Evolutionary conservation across 2,113 vertebrate genomes (phyloP).

Genomic region (Athene noctua): DNA sequence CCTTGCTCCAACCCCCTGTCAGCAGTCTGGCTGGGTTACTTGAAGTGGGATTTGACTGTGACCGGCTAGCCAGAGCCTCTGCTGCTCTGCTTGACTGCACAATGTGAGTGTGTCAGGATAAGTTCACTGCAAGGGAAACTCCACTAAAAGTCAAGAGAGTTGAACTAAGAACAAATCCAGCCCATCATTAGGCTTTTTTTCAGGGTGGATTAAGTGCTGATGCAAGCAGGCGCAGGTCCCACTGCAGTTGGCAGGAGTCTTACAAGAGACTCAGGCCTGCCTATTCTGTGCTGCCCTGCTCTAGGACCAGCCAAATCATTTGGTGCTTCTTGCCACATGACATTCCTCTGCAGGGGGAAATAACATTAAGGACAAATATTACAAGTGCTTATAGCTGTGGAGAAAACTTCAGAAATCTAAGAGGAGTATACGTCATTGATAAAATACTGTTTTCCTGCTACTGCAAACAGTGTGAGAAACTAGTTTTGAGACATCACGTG

Average conservation of each 20-base stretch:
- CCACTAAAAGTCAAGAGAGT: slow-evolving; percentile 9
- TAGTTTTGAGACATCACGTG: background rate
- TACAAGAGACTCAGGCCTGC: background rate
- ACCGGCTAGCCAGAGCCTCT: background rate
- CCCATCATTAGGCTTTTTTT: background rate
- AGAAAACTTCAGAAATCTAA: background rate
- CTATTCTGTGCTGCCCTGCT: background rate
- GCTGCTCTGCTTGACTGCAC: background rate
- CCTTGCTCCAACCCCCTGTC: background rate
- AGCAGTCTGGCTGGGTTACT: background rate
- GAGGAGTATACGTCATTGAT: background rate
- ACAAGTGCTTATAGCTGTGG: background rate
- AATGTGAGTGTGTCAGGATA: background rate
- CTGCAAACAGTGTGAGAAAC: background rate
- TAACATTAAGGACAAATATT: background rate
- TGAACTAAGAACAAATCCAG: background rate
- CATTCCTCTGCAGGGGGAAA: background rate
- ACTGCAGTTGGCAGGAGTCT: background rate
- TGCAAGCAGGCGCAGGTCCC: background rate
- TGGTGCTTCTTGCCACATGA: background rate
- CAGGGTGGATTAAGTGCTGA: background rate
- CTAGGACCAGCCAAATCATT: background rate
- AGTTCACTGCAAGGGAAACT: background rate
- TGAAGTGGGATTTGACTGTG: background rate
- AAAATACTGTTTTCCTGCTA: background rate